These are phyloP conservation scores for Tragelaphus buxtoni DNA, from an alignment of 2,113 vertebrate genomes.

Conservation along the genomic window DNA sequence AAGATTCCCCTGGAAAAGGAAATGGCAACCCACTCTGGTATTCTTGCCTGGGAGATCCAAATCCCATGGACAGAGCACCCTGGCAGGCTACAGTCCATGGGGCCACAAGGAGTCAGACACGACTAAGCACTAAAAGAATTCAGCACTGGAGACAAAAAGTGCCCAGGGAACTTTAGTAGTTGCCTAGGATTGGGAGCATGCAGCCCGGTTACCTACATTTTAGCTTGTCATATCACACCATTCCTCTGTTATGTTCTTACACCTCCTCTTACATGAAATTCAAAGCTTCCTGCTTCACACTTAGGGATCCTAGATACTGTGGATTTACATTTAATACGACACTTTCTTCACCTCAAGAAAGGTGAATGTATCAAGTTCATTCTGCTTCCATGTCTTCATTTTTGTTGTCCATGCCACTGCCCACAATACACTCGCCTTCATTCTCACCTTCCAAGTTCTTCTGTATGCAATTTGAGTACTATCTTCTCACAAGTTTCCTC, in stretches of 20 bases:
- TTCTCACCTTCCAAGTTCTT: background rate
- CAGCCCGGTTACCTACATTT: background rate
- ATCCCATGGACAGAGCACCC: background rate
- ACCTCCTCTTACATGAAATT: background rate
- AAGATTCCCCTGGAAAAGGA: background rate
- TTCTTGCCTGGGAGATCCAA: background rate
- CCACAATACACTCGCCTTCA: background rate
- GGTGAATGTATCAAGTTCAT: background rate
- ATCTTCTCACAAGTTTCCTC: background rate
- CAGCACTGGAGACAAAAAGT: background rate
- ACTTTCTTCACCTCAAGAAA: background rate
- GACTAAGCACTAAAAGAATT: background rate
- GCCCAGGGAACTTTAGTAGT: background rate
- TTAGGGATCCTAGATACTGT: background rate
- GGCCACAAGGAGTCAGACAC: background rate
- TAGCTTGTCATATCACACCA: background rate
- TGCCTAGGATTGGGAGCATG: background rate
- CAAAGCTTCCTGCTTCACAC: background rate
- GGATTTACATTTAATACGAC: background rate
- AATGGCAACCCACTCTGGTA: background rate
- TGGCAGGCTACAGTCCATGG: background rate
- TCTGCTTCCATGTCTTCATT: background rate
- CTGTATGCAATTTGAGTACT: background rate
- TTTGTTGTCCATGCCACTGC: background rate
- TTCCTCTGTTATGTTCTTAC: background rate